These are phyloP conservation scores for Bruchidius siliquastri DNA, from an alignment of 2,888 invertebrate species.

Conservation along the genomic window DNA sequence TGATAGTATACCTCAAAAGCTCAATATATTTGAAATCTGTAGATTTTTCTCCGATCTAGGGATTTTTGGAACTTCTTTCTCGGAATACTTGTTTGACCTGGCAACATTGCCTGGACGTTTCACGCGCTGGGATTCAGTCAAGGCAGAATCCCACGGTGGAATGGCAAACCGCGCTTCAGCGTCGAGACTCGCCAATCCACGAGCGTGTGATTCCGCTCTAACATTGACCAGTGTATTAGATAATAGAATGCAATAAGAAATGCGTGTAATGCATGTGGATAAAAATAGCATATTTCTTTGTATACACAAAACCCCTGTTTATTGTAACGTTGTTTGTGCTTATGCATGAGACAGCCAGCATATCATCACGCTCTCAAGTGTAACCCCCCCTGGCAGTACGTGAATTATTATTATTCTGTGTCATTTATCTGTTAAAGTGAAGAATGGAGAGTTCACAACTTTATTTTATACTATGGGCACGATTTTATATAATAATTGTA, in stretches of 20 bases:
- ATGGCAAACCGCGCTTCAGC: too few species aligned
- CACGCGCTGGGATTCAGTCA: too few species aligned
- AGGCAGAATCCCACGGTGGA: too few species aligned
- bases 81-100: too few species aligned
- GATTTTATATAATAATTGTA: not conserved
- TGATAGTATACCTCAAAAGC: too few species aligned
- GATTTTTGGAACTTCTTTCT: too few species aligned
- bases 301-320: not conserved
- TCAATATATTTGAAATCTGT: too few species aligned
- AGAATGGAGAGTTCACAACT: not conserved
- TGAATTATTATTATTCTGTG: not conserved
- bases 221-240: not conserved
- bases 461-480: not conserved
- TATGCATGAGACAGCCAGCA: not conserved
- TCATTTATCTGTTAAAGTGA: not conserved
- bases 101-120: too few species aligned
- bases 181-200: too few species aligned
- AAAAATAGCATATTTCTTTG: not conserved
- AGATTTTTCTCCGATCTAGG: too few species aligned
- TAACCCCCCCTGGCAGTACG: not conserved
- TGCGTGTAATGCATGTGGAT: not conserved
- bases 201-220: too few species aligned
- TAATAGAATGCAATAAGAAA: not conserved
- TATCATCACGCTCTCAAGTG: not conserved
- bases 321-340: not conserved